Base-by-base conservation (phyloP, 2,888 invertebrate species). In the Dinocampus coccinellae region DNA sequence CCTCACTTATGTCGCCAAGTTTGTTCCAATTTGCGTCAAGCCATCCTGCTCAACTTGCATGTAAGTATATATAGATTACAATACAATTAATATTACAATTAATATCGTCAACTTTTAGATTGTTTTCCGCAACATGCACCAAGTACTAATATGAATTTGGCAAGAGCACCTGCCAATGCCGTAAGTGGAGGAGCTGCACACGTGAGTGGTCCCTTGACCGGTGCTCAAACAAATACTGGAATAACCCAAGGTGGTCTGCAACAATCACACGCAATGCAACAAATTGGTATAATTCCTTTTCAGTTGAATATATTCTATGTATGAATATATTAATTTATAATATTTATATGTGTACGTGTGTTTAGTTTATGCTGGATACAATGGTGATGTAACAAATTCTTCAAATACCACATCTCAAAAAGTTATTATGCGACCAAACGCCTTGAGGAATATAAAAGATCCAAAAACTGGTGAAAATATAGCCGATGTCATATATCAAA, bases 401-500 rank as follows among this genome's bases (percentile, higher is more conserved):
- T 75, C 61, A 57, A 73, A 67, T 53, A 70, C 58, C 72, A 73
- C 79, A 39, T 81, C 77, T 72, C 65, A 67, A 57, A 77, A 78
- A 42, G 82, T 77, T 62, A 79, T 77, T 71, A 84, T 85, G 70
- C 81, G 83, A 71, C 73, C 77, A 75, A 80, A 87, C 76, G 88
- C 88, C 47, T 83, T 90, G 60, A 68, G 76, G 42, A 85, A 87
- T 72, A 90, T 90, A 16, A 88, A 90, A 16, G 83, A 90, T 83
- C 90, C 90, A 1, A 76, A 82, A 63, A 90, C 90, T 47, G 88
- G 89, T 74, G 89, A 90, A 88, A 90, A 90, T 75, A 88, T 91
- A 70, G 88, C 90, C 65, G 87, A 88, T 39, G 89, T 90, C 76
- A 84, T 88, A 76, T 88, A 87, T 80, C 77, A 88, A 87, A 89